Conservation (phyloP, 2,888 invertebrate species). For the Drosophila quasianomalipes region DNA sequence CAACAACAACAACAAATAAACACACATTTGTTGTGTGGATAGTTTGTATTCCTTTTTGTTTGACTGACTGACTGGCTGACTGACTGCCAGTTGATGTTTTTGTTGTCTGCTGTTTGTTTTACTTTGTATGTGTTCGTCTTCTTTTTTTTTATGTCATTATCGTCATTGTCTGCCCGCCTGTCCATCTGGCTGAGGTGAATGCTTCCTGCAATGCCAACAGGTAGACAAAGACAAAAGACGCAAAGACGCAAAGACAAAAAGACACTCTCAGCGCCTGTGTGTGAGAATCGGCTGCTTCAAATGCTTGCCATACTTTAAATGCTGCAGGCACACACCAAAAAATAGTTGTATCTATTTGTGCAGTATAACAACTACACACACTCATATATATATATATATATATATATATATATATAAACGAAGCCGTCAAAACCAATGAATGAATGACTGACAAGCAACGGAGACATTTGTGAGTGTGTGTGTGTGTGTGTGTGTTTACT, state of each 20-base stretch:
- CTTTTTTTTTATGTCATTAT: slow-evolving; percentile 62
- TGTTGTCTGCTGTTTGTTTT: slow-evolving; percentile 62
- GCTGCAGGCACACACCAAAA: slow-evolving; percentile 56
- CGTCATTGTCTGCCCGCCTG: slow-evolving; percentile 58
- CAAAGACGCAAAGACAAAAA: background rate
- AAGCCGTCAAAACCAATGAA: slow-evolving; percentile 67
- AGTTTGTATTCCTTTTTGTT: slow-evolving; percentile 61
- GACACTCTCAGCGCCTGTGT: slow-evolving; percentile 19
- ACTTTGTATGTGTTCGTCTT: slow-evolving; percentile 38
- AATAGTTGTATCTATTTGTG: slow-evolving; percentile 64
- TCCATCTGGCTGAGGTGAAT: slow-evolving; percentile 63
- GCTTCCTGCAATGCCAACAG: slow-evolving; percentile 82
- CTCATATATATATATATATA: background rate
- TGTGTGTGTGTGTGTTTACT: slow-evolving; percentile 9
- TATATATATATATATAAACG: slow-evolving; percentile 34
- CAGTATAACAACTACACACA: slow-evolving; percentile 20
- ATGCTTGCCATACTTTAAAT: slow-evolving; percentile 59
- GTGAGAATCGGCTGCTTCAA: slow-evolving; percentile 74
- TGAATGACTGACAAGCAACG: slow-evolving; percentile 74
- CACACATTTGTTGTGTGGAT: slow-evolving; percentile 33
- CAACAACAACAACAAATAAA: slow-evolving; percentile 13
- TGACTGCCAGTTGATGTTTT: slow-evolving; percentile 28
- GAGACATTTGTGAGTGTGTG: slow-evolving; percentile 67
- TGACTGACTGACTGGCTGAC: slow-evolving; percentile 40
- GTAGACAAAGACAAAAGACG: slow-evolving; percentile 74